phyloP scores from a whole-genome alignment of 2,113 vertebrate species.

The Dermatemys mawii region DNA sequence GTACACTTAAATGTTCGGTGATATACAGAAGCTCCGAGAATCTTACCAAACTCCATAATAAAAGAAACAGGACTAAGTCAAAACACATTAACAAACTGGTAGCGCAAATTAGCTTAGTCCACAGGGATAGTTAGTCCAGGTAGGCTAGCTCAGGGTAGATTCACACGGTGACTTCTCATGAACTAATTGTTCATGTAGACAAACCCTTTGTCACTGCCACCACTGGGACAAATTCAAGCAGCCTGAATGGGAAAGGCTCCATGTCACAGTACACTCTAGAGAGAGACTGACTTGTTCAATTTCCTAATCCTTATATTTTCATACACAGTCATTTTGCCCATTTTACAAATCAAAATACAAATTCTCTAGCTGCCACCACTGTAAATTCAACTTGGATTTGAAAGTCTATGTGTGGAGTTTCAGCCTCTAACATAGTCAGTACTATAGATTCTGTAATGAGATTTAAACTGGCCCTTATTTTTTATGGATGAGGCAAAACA shows the following conservation, averaged over 20 bases:
- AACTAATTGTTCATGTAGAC: neutral
- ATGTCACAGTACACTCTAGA: neutral
- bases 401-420: neutral
- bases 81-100: neutral
- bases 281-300: neutral
- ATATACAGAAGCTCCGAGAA: slow-evolving; percentile 30
- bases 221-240: neutral
- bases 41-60: slow-evolving; percentile 12
- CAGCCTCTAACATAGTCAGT: neutral
- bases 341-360: neutral
- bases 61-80: neutral
- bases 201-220: neutral
- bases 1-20: neutral
- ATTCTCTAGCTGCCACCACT: neutral
- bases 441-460: neutral
- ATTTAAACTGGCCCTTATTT: neutral
- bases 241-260: neutral
- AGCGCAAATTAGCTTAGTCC: too few relatives aligned
- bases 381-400: neutral
- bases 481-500: neutral
- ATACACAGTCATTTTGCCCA: neutral
- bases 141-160: too few relatives aligned
- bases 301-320: neutral
- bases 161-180: too few relatives aligned
- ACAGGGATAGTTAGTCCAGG: too few relatives aligned